These are phyloP conservation scores for Spodoptera picta DNA, from an alignment of 2,888 invertebrate genomes.

Conservation along the genomic window DNA sequence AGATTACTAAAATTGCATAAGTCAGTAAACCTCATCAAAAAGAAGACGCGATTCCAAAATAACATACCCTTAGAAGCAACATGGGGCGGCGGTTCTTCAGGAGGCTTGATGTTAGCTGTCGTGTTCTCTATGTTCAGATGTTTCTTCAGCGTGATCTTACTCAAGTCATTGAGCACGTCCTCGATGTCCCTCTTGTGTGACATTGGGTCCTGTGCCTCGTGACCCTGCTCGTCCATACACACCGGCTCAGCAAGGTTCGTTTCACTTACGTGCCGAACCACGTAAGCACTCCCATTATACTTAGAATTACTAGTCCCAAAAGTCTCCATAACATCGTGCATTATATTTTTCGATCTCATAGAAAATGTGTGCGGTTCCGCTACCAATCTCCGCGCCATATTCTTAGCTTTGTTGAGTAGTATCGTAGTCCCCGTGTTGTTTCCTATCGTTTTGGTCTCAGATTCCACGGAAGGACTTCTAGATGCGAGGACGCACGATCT, in stretches of 20 bases:
- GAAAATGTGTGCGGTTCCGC: slow-evolving; percentile 81
- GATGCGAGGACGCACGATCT: slow-evolving; percentile 90
- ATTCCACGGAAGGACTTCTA: slow-evolving; percentile 82
- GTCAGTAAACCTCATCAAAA: slow-evolving; percentile 3
- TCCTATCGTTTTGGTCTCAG: slow-evolving; percentile 78
- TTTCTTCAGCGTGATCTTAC: slow-evolving; percentile 84
- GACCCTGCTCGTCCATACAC: slow-evolving; percentile 75
- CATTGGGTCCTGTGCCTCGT: slow-evolving; percentile 58
- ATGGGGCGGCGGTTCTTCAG: slow-evolving; percentile 73
- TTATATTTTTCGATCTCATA: slow-evolving; percentile 81
- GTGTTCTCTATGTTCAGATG: slow-evolving; percentile 83
- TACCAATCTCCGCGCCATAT: slow-evolving; percentile 81
- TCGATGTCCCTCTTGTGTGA: slow-evolving; percentile 73
- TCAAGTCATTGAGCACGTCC: slow-evolving; percentile 83
- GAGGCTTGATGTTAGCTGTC: slow-evolving; percentile 82
- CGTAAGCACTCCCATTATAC: slow-evolving; percentile 73
- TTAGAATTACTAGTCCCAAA: slow-evolving; percentile 75
- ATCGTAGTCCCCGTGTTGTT: slow-evolving; percentile 82
- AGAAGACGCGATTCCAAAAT: slow-evolving; percentile 5
- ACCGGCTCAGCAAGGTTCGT: slow-evolving; percentile 71
- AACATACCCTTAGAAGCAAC: slow-evolving; percentile 65
- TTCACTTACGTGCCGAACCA: slow-evolving; percentile 80
- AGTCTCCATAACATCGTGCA: slow-evolving; percentile 86
- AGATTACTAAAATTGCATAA: too few relatives aligned
- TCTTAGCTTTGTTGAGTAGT: slow-evolving; percentile 82